A percentile compares a stretch with the other conserved stretches of the same genome.
These are phyloP conservation scores for Cheilosia pagana DNA, from an alignment of 2,888 invertebrate species.

Conservation along the genomic window DNA sequence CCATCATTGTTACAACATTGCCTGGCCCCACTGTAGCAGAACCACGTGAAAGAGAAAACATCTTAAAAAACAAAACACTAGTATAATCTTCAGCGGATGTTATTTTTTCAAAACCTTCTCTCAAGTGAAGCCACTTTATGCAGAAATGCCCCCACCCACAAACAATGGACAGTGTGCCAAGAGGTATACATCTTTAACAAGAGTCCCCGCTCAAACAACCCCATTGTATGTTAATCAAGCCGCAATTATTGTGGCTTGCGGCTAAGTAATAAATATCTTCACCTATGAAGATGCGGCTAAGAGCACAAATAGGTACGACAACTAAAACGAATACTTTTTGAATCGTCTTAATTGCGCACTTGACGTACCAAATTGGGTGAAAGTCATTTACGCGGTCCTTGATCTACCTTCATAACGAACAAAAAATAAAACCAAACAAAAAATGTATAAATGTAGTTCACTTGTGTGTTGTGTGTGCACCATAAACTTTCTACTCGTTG, in stretches of 20 bases:
- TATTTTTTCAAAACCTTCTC: slow-evolving; percentile 22
- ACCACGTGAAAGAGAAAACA: slow-evolving; percentile 58
- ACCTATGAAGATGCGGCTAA: slow-evolving; percentile 7
- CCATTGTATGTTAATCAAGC: slow-evolving; percentile 71
- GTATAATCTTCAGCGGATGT: slow-evolving; percentile 45
- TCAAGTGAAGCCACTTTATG: slow-evolving; percentile 28
- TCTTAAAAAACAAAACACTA: slow-evolving; percentile 26
- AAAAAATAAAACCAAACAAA: slow-evolving; percentile 9
- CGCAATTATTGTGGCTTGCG: slow-evolving; percentile 20
- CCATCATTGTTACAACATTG: slow-evolving; percentile 55
- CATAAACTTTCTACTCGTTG: slow-evolving; percentile 66
- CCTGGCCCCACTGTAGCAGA: slow-evolving; percentile 12
- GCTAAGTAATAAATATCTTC: not conserved
- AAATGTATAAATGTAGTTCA: slow-evolving; percentile 31
- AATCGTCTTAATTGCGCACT: slow-evolving; percentile 33
- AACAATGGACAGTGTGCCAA: slow-evolving; percentile 19
- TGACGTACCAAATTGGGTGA: slow-evolving; percentile 62
- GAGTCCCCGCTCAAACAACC: slow-evolving; percentile 1
- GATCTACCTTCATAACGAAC: slow-evolving; percentile 23
- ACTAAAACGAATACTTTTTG: slow-evolving; percentile 9
- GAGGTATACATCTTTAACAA: slow-evolving; percentile 17
- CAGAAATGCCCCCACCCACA: not conserved
- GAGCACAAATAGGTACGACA: slow-evolving; percentile 12
- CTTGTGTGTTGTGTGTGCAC: slow-evolving; percentile 43
- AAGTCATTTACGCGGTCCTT: slow-evolving; percentile 62